phyloP scores from a whole-genome alignment of 2,888 invertebrate genomes.

The Meta bourneti region DNA sequence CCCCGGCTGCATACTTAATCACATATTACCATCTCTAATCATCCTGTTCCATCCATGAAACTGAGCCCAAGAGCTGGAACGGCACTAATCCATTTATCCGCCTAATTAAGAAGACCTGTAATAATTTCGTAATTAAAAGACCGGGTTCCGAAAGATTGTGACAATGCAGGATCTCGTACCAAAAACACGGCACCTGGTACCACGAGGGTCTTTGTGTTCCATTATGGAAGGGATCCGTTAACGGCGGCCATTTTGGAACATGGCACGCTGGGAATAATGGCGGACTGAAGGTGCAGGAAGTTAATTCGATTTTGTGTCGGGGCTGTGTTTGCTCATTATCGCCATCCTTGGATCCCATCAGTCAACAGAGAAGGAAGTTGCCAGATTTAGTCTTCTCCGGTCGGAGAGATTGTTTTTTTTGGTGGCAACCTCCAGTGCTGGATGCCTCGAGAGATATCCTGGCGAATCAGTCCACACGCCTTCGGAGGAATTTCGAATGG shows the following conservation, averaged over 20 bases:
- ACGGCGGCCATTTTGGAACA: not conserved
- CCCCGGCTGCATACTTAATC: constrained; percentile 22
- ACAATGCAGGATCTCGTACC: constrained; percentile 11
- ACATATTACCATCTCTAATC: constrained; percentile 25
- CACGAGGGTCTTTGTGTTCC: not conserved
- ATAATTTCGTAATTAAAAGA: constrained; percentile 22
- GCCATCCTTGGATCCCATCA: not conserved
- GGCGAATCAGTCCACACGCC: not conserved
- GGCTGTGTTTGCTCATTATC: constrained; percentile 24
- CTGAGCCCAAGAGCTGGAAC: not conserved
- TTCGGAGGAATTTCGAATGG: not conserved
- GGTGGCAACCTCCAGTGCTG: not conserved
- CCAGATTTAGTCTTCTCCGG: not conserved
- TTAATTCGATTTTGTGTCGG: constrained; percentile 19
- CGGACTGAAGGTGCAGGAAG: not conserved
- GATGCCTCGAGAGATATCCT: no score
- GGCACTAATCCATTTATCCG: constrained; percentile 26
- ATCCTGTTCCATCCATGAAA: not conserved
- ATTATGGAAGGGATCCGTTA: not conserved
- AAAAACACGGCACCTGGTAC: constrained; percentile 31
- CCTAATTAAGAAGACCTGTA: constrained; percentile 18
- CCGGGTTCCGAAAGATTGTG: not conserved
- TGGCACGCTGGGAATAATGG: no score
- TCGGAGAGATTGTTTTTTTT: not conserved
- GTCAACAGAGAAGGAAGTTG: not conserved